These are phyloP conservation scores for Luidia sarsii DNA, from an alignment of 53 echinoderm and acorn worm species.

Conservation along the genomic window DNA sequence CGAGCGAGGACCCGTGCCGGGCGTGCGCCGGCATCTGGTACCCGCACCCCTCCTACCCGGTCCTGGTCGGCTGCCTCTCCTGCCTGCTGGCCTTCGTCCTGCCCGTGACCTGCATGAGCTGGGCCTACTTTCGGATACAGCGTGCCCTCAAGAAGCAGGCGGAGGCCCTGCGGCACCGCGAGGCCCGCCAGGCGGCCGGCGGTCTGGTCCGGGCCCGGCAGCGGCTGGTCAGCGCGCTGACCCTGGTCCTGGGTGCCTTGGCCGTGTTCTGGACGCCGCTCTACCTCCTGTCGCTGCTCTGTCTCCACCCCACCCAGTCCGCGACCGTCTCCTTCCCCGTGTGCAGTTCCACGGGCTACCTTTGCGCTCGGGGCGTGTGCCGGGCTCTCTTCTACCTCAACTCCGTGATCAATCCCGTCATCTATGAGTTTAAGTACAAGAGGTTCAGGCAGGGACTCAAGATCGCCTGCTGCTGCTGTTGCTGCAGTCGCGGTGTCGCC, in stretches of 20 bases:
- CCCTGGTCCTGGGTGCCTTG: conserved; percentile 6
- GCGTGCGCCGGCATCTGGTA: not conserved
- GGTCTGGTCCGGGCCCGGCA: conserved; percentile 25
- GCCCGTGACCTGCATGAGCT: not conserved
- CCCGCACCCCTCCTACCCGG: not conserved
- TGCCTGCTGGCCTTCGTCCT: not conserved
- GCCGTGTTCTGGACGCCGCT: conserved; percentile 14
- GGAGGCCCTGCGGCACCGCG: not conserved
- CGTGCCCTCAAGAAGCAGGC: conserved; percentile 22
- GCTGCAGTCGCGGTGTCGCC: not conserved
- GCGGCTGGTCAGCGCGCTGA: conserved; percentile 4
- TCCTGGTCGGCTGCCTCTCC: too few species aligned
- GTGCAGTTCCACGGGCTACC: not conserved
- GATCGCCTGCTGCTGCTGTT: not conserved
- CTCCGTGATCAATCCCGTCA: conserved; percentile 33
- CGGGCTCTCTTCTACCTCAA: conserved; percentile 6
- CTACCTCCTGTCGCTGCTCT: not conserved
- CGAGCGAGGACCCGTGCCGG: not conserved
- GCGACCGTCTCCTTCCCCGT: not conserved
- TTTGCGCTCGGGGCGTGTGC: not conserved
- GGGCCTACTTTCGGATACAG: conserved; percentile 36
- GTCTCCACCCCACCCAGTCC: not conserved
- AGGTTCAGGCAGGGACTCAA: conserved; percentile 20
- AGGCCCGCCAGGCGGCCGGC: conserved; percentile 18
- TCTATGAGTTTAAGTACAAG: conserved; percentile 42